Evolutionary conservation across 2,888 invertebrate genomes (phyloP).

Genomic region (Nesidiocoris tenuis): DNA sequence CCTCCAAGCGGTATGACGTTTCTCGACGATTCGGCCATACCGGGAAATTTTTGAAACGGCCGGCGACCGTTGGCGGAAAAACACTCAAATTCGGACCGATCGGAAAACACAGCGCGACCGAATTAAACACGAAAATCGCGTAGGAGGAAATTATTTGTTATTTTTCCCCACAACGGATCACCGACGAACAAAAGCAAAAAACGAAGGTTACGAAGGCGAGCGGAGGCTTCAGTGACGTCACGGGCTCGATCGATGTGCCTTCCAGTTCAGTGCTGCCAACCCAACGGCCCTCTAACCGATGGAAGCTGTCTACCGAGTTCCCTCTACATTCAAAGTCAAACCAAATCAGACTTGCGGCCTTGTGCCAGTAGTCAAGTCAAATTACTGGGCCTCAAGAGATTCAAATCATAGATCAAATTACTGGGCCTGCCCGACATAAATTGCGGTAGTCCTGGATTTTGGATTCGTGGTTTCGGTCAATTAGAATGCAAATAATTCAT

Average conservation of each 20-base stretch:
- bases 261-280: slow-evolving; percentile 15
- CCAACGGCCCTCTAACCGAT: not conserved
- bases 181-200: not conserved
- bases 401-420: too few relatives aligned
- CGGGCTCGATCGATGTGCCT: slow-evolving; percentile 6
- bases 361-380: too few relatives aligned
- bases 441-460: too few relatives aligned
- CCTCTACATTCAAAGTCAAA: not conserved
- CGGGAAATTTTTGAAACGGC: not conserved
- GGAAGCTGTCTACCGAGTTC: not conserved
- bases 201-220: not conserved
- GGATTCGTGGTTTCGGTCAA: too few relatives aligned
- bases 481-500: too few relatives aligned
- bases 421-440: too few relatives aligned
- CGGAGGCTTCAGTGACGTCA: slow-evolving; percentile 31
- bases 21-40: slow-evolving; percentile 32
- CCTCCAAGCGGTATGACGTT: slow-evolving; percentile 36
- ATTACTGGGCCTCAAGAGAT: too few relatives aligned
- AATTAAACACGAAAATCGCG: not conserved
- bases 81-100: not conserved
- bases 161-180: not conserved
- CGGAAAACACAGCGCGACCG: not conserved
- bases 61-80: not conserved
- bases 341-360: too few relatives aligned
- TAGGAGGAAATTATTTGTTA: not conserved